Evolutionary conservation across 2,113 vertebrate species (phyloP).

Genomic region (Carassius carassius): DNA sequence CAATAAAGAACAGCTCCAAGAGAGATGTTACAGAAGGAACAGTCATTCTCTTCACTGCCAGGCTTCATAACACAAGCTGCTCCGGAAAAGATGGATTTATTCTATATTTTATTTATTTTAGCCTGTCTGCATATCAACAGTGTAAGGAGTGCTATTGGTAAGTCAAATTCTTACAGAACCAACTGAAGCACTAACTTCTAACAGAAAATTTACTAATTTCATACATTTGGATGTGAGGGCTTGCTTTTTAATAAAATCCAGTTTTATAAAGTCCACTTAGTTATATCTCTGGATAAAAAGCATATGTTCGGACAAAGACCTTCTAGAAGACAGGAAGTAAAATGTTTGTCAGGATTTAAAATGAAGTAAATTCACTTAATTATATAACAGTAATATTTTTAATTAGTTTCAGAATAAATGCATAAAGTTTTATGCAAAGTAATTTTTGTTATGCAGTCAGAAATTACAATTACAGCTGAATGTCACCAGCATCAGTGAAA

Average conservation of each 20-base stretch:
- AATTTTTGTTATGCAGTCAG: background rate
- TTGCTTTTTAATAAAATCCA: no score
- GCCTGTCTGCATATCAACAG: conserved; percentile 29
- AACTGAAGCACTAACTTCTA: background rate
- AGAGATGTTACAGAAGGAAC: background rate
- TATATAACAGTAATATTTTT: no score
- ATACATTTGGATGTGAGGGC: background rate
- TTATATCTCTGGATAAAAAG: background rate
- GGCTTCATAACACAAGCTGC: background rate
- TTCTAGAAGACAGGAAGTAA: background rate
- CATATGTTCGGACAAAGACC: background rate
- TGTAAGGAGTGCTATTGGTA: conserved; percentile 57
- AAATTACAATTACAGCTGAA: no score
- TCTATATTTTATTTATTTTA: conserved; percentile 15
- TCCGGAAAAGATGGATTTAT: background rate
- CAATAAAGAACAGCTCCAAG: background rate
- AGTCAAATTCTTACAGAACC: conserved; percentile 44
- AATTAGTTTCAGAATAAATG: no score
- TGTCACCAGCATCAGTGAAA: no score
- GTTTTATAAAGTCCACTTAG: no score
- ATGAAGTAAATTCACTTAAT: background rate
- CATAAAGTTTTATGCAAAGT: no score
- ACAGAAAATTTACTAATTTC: no score
- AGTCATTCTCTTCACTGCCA: background rate
- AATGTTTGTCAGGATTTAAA: background rate